Base-by-base conservation (phyloP, 1,140 invertebrate species). In the Zaprionus taronus region DNA sequence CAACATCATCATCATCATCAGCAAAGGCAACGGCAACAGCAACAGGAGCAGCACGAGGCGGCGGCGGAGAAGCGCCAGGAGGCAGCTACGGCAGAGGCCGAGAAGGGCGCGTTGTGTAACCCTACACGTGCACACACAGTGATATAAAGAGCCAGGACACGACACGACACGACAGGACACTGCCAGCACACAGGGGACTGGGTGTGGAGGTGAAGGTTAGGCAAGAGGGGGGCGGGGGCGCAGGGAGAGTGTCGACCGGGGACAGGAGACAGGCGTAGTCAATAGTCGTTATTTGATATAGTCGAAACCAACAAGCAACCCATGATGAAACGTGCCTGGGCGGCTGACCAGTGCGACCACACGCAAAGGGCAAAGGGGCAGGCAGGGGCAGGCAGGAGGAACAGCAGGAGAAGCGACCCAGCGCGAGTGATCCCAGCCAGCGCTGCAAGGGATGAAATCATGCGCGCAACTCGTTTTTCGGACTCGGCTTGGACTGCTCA, bases 391-490 rank as follows among this genome's bases (percentile, higher is more conserved):
- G 17, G 20, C 34, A 3, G 34, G 20, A 17, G 36, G 22, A 63
- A 49, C 2, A 62, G 67, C 20, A 12, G 15, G 17, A 17, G 57
- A 24, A 64, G 17, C 41, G 34, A 62, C 49, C 71, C 64, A 34
- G 47, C 41, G 5, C 14, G 62, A 64, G 71, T 28, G 74, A 77
- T 66, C 74, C 66, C 70, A 68, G 47, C 55, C 41, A 70, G 61
- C 72, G 78, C 83, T 87, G 87, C 79, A 91, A 91, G 90, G 91
- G 91, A 92, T 91, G 91, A 92, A 92, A 91, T 92, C 91, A 92
- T 90, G 85, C 85, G 85, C 86, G 86, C 85, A 89, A 89, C 84
- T 89, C 85, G 84, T 84, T 90, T 89, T 89, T 87, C 49, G 60
- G 62, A 70, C 64, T 51, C 17, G 20, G 14, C 47, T 51, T 51